Base-by-base conservation (phyloP, 2,888 invertebrate genomes). In the Embidobia sp. region DNA sequence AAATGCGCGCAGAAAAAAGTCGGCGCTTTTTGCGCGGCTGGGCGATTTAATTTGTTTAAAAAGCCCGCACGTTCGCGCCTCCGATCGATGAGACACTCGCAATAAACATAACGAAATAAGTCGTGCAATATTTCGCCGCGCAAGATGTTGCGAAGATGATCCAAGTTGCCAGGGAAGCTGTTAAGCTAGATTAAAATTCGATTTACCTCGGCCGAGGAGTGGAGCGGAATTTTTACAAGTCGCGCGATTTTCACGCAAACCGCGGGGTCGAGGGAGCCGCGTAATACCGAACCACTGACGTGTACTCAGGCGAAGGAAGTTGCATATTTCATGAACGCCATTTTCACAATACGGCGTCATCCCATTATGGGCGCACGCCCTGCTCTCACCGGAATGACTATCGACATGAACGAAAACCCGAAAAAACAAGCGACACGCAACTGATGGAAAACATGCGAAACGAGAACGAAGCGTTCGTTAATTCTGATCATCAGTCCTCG, bases 321-420 rank as follows among this genome's bases (percentile, higher is more conserved):
- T 74, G 67, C 67, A 74, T 74, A 74, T 74, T 67, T 74, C 74
- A 74, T 74, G 66, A 74, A 64, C 51, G 44, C 64, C 64, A 64
- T 73, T 73, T 73, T 73, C 73, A 49, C 73, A 57, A 73, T 73
- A 73, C 64, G 73, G 42, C 72, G 63, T 73, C 55, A 64, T 73
- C 44, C 57, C 49, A 64, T 63, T 73, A 73, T 64, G 48, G 48
- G 61, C 49, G 35, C 48, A 37, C 57, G 40, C 15, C 63, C 22
- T 49, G 51, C 57, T 64, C 64, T 66, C 35, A 31, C 44, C 29
- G 18, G 48, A 59, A 66, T 51, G 42, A 73, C 57, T 73, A 73
- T 73, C 72, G 72, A 72, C 53, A 63, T 8, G 40, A 55, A 63
- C 40, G 64, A 59, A 40, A 63, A 16, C 46, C 40, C 37, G 55